Evolutionary conservation across 2,113 vertebrate species (phyloP).

Genomic region (Paratilapia polleni): DNA sequence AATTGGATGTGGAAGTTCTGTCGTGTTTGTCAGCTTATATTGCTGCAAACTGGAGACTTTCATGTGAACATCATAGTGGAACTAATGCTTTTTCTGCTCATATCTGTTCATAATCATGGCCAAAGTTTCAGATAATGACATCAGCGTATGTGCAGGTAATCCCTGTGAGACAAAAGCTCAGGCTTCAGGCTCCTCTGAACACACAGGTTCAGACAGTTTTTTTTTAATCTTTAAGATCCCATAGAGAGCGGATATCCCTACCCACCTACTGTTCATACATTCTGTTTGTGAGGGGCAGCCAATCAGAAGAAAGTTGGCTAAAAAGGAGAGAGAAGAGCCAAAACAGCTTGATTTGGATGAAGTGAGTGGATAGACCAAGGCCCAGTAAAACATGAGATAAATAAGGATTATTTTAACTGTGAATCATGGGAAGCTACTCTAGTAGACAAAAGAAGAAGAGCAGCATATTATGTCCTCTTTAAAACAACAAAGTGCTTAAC

Average conservation of each 20-base stretch:
- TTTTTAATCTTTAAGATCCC: too few relatives aligned
- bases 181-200: too few relatives aligned
- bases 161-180: too few relatives aligned
- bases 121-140: too few relatives aligned
- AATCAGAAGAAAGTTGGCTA: background rate
- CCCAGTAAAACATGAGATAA: background rate
- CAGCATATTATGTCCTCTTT: accelerated
- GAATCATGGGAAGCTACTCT: background rate
- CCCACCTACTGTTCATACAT: background rate
- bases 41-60: too few relatives aligned
- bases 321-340: too few relatives aligned
- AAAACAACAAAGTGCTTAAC: background rate
- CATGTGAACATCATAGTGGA: background rate
- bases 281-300: accelerated
- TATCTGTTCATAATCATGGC: too few relatives aligned
- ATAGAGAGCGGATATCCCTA: background rate
- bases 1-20: too few relatives aligned
- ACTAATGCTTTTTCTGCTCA: too few relatives aligned
- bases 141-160: background rate
- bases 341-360: background rate
- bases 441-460: background rate
- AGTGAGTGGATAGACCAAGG: background rate
- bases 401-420: background rate
- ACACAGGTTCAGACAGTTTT: too few relatives aligned
- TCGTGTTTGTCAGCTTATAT: too few relatives aligned